These are phyloP conservation scores for Tetragnatha versicolor DNA, from an alignment of 1,140 invertebrate genomes.

Conservation along the genomic window DNA sequence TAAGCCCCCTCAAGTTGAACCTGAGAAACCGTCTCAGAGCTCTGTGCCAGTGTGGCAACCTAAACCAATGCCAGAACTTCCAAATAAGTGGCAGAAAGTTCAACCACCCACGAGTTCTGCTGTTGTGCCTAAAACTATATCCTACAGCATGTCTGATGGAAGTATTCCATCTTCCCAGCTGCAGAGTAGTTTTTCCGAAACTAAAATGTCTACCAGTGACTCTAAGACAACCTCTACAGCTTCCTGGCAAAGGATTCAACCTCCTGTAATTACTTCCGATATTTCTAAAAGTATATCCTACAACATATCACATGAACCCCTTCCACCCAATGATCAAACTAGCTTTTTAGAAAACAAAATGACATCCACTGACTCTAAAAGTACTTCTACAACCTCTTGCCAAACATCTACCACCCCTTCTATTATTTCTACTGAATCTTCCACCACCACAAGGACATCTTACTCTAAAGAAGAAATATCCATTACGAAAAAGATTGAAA, in stretches of 20 bases:
- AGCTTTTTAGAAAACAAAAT: background rate
- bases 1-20: constrained; percentile 68
- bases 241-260: too few relatives aligned
- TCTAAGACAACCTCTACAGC: too few relatives aligned
- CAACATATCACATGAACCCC: background rate
- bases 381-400: constrained; percentile 11
- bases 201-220: too few relatives aligned
- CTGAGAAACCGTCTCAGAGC: constrained; percentile 68
- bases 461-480: constrained; percentile 38
- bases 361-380: background rate
- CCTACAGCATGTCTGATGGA: too few relatives aligned
- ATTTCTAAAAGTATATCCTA: background rate
- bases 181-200: too few relatives aligned
- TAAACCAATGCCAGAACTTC: constrained; percentile 3
- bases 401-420: constrained; percentile 24
- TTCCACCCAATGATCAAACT: constrained; percentile 1
- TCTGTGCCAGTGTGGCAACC: constrained; percentile 19
- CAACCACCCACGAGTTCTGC: background rate
- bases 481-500: constrained; percentile 40
- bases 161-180: too few relatives aligned
- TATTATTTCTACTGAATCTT: background rate
- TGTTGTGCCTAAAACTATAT: background rate
- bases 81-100: background rate
- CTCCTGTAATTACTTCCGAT: too few relatives aligned
- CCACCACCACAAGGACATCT: constrained; percentile 35